These are phyloP conservation scores for Mus pahari DNA, from an alignment of 2,113 vertebrate genomes.

Conservation along the genomic window DNA sequence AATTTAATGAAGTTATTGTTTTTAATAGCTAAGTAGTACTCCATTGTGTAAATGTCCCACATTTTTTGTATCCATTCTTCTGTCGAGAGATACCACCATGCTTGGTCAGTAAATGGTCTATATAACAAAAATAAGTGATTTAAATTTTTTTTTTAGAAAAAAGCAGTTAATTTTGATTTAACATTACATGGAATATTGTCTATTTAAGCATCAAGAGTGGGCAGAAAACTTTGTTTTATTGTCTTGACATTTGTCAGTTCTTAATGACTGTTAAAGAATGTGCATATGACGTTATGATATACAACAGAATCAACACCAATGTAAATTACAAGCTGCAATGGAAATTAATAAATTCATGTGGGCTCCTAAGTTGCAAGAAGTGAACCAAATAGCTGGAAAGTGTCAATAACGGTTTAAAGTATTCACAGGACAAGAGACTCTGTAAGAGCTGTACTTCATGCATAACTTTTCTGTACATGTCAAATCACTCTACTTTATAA, in stretches of 20 bases:
- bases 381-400: background rate
- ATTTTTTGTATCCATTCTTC: no score
- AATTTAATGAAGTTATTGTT: no score
- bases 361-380: background rate
- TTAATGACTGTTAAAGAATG: constrained; percentile 40
- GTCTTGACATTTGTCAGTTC: constrained; percentile 22
- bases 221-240: constrained; percentile 12
- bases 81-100: background rate
- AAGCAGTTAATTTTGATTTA: constrained; percentile 55
- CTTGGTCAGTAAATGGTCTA: background rate
- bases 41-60: no score
- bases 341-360: background rate
- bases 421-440: background rate
- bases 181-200: constrained; percentile 33
- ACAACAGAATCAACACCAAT: background rate
- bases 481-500: background rate
- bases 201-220: constrained; percentile 17
- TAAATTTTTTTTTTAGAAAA: constrained; percentile 26
- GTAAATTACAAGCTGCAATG: background rate
- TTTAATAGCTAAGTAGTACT: no score
- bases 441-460: background rate
- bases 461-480: background rate
- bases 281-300: background rate
- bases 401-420: background rate
- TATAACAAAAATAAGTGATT: background rate